A percentile compares a stretch with the other conserved stretches of the same genome.
Conservation (phyloP, 35 echinoderm and acorn worm species). For the Strongylocentrotus purpuratus region DNA sequence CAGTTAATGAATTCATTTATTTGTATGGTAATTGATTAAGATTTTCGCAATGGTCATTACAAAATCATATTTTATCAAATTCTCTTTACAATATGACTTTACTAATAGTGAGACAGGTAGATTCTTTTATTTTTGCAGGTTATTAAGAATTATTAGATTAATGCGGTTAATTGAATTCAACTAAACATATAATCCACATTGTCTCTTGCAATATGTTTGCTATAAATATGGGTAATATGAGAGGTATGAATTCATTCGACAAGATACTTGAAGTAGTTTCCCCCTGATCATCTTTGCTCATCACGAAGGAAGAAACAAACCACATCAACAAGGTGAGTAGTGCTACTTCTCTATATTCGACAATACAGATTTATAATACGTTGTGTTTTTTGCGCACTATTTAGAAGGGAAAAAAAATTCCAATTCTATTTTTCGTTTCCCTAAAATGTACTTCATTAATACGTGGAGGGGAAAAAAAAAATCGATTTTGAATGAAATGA, state of each 20-base stretch:
- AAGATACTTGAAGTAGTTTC: not conserved
- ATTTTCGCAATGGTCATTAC: not conserved
- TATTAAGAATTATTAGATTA: not conserved
- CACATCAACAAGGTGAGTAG: not conserved
- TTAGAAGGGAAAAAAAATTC: too few relatives aligned
- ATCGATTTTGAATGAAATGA: too few relatives aligned
- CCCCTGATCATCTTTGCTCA: not conserved
- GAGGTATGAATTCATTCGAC: not conserved
- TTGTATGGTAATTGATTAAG: not conserved
- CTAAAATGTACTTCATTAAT: too few relatives aligned
- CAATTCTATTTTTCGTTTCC: too few relatives aligned
- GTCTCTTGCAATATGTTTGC: not conserved
- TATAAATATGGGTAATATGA: not conserved
- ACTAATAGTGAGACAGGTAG: not conserved
- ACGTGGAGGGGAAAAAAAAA: too few relatives aligned
- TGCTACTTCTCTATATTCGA: too few relatives aligned
- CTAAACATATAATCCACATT: not conserved
- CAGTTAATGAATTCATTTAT: not conserved
- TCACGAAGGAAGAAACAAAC: not conserved
- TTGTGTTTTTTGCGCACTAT: too few relatives aligned
- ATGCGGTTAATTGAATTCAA: not conserved
- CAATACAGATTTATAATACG: too few relatives aligned
- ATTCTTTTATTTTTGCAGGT: not conserved
- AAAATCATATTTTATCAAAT: not conserved
- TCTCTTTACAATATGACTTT: not conserved